phyloP scores from a whole-genome alignment of 1,140 invertebrate species.

The Nylanderia fulva region DNA sequence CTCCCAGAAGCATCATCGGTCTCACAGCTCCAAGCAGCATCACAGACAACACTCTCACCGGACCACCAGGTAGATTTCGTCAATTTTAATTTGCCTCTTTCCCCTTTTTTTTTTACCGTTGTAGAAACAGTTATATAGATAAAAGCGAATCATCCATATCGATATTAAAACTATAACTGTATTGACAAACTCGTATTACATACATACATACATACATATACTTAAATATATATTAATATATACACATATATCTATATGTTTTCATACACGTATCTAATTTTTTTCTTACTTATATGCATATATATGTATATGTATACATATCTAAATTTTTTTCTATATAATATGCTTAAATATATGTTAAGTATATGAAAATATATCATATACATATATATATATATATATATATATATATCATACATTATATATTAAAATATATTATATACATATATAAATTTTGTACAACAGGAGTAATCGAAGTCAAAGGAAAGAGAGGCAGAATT shows the following conservation, averaged over 20 bases:
- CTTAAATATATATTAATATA: background rate
- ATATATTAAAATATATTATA: too few relatives aligned
- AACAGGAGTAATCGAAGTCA: slow-evolving; percentile 82
- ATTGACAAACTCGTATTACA: too few relatives aligned
- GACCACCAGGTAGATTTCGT: slow-evolving; percentile 80
- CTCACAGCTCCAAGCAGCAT: slow-evolving; percentile 83
- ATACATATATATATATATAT: too few relatives aligned
- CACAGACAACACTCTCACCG: slow-evolving; percentile 85
- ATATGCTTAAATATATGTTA: too few relatives aligned
- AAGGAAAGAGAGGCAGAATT: slow-evolving; percentile 80
- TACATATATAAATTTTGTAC: slow-evolving; percentile 15
- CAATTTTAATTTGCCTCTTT: background rate
- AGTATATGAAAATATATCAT: too few relatives aligned
- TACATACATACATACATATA: too few relatives aligned
- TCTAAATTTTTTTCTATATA: too few relatives aligned
- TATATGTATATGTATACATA: too few relatives aligned
- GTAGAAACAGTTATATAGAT: background rate
- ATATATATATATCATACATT: too few relatives aligned
- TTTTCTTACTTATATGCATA: too few relatives aligned
- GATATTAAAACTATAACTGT: background rate
- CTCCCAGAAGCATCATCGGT: slow-evolving; percentile 82
- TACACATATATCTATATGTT: too few relatives aligned
- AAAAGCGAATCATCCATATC: background rate
- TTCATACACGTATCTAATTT: too few relatives aligned
- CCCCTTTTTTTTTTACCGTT: background rate